Base-by-base conservation (phyloP, 2,888 invertebrate species). In the Gortyna flavago region DNA sequence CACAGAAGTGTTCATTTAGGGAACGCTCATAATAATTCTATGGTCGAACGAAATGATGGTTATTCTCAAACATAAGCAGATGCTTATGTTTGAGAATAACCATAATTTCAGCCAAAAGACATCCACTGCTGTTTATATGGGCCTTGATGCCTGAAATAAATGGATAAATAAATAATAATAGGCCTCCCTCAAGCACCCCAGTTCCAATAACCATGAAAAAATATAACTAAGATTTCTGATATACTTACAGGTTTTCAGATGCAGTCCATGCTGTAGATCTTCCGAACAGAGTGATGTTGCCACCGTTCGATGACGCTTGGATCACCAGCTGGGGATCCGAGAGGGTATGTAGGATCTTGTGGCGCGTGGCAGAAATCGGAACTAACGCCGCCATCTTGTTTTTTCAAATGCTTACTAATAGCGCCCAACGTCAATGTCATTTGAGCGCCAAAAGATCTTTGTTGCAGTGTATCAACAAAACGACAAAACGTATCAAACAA, bases 241-340 rank as follows among this genome's bases (percentile, higher is more conserved):
- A 54, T 25, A 21, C n/a, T n/a, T n/a, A n/a, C 79, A 96, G 96
- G 72, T 96, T 96, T 85, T 94, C 95, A 5, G 89, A 96, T 68
- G 21, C 61, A 0, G 86, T 93, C 0, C 96, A 96, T 67, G 89
- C 81, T 0, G 93, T 95, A 2, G 96, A 96, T 71, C 87, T 96
- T 0, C 96, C 96, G 0, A 96, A 96, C 71, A 90, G 92, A 2
- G 88, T 87, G 4, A 96, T 96, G 96, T 76, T 91, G 85, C 96
- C 96, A 0, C 79, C 93, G 0, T 96, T 96, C 70, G 93, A 95
- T 3, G 96, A 96, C 75, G 95, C 92, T 0, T 96, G 96, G 96
- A 87, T 96, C 62, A 92, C 94, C 8, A 95, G 96, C 75, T 96
- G 94, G 93, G 96, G 96, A 0, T 81, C 96, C 0, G 93, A 95